Base-by-base conservation (phyloP, 2,888 invertebrate genomes). In the Oligia latruncula region DNA sequence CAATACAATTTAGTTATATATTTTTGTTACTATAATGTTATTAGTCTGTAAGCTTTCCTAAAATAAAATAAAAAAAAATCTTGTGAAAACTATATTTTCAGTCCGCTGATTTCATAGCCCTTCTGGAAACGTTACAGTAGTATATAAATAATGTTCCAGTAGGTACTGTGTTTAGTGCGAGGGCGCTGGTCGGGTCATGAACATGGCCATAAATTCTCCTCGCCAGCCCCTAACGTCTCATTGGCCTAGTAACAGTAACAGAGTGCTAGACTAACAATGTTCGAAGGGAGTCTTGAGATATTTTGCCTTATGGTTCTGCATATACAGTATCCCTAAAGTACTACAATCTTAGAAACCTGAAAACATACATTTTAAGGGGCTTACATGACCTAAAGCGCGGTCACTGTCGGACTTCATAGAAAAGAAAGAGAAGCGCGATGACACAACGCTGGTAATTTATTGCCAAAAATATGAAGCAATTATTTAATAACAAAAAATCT, bases 91-190 rank as follows among this genome's bases (percentile, higher is more conserved):
- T 13, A 13, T 60, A n/a, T n/a, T 2, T 60, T 64, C 8, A 35
- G 1, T 43, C 76, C 83, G 87, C 77, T 67, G 17, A 46, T 29
- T 78, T 74, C 20, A 13, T 68, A n/a, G 77, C 79, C 52, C 4
- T 11, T 0, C 49, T 35, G 3, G 70, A 74, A 77, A 58, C 62
- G 77, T 78, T 67, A 80, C 65, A 72, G 78, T 81, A 81, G 89
- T 89, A 88, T 88, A 89, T 89, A 88, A 85, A 87, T 83, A 87
- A 81, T 85, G 75, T 78, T 77, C 74, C 74, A 71, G 78, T 29
- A 29, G 29, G 29, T 84, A 78, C 58, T 77, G 82, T 87, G 78
- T 89, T 86, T 87, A 84, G 87, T 81, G 74, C 58, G 85, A 71
- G 80, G 75, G 65, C 71, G 79, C 60, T 83, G 78, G 68, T 79